phyloP scores from a whole-genome alignment of 2,113 vertebrate species.

The Furnarius figulus region DNA sequence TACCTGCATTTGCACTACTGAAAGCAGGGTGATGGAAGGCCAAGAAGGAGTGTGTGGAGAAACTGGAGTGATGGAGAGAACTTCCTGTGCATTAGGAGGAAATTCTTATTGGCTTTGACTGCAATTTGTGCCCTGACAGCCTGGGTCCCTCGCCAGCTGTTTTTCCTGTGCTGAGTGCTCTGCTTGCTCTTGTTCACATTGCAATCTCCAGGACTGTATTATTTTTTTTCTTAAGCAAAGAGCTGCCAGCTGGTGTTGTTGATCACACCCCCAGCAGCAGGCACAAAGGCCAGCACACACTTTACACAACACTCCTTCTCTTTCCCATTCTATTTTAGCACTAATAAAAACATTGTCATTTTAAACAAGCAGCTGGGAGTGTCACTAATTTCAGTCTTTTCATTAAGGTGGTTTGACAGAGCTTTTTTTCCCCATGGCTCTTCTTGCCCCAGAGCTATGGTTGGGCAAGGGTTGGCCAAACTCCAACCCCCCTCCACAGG shows the following conservation, averaged over 20 bases:
- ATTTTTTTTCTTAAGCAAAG: conserved; percentile 59
- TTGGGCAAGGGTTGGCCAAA: background rate
- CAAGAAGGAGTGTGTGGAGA: background rate
- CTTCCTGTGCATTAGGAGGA: conserved; percentile 40
- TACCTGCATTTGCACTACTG: background rate
- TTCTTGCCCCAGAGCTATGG: background rate
- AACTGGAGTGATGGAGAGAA: background rate
- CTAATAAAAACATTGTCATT: conserved; percentile 65
- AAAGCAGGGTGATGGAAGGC: background rate
- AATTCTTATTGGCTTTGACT: conserved; percentile 47
- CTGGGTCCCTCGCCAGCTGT: conserved; percentile 49
- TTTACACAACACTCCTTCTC: conserved; percentile 69
- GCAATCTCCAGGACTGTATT: conserved; percentile 47
- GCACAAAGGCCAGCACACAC: conserved; percentile 60
- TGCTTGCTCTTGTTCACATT: conserved; percentile 30
- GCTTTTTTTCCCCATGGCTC: background rate
- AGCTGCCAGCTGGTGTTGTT: conserved; percentile 71
- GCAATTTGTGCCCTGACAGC: conserved; percentile 38
- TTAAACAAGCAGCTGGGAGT: conserved; percentile 61
- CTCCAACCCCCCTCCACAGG: background rate
- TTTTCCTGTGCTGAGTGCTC: conserved; percentile 50
- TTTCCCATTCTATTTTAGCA: conserved; percentile 40
- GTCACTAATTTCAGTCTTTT: conserved; percentile 37
- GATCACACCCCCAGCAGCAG: conserved; percentile 56
- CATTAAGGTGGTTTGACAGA: conserved; percentile 38